Conservation (phyloP, 2,113 vertebrate genomes). For the Malurus elegans region DNA sequence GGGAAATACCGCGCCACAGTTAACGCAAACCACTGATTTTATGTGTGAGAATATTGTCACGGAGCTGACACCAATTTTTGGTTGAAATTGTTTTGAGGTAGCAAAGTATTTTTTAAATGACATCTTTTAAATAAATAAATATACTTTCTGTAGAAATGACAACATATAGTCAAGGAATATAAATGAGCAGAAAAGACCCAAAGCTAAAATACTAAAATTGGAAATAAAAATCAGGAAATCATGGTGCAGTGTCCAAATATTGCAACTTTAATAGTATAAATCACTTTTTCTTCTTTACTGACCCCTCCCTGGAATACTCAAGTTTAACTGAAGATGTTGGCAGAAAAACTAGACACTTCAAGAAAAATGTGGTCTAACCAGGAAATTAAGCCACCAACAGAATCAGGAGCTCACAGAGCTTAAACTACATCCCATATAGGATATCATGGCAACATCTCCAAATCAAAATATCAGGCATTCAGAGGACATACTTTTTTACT, state of each 20-base stretch:
- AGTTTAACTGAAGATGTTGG: not conserved
- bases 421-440: not conserved
- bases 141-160: not conserved
- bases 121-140: not conserved
- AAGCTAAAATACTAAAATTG: not conserved
- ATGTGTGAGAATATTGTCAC: not conserved
- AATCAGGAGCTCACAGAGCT: not conserved
- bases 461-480: not conserved
- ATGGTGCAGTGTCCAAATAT: not conserved
- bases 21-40: not conserved
- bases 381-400: not conserved
- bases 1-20: not conserved
- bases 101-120: not conserved
- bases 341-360: not conserved
- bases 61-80: not conserved
- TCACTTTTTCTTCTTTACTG: not conserved
- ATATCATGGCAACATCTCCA: not conserved
- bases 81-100: not conserved
- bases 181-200: not conserved
- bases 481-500: not conserved
- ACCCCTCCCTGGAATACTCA: not conserved
- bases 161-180: not conserved
- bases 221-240: not conserved
- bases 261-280: not conserved
- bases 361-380: not conserved